Evolutionary conservation across 1,140 invertebrate species (phyloP).

Genomic region (Ylistrum balloti): DNA sequence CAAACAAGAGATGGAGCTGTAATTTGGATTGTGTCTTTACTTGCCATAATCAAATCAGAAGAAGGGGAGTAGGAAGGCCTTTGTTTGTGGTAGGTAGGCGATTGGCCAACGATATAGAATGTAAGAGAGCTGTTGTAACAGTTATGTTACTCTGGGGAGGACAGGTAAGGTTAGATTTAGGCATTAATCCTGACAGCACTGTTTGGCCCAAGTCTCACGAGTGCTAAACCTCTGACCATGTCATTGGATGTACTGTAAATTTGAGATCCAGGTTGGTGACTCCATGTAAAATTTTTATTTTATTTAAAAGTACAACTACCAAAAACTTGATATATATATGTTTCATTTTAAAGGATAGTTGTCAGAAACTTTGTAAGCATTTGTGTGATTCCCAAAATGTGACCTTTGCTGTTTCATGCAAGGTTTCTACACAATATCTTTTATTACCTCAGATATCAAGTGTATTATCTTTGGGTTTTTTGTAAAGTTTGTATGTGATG

Average conservation of each 20-base stretch:
- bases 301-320: background rate
- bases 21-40: conserved; percentile 16
- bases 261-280: background rate
- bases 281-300: background rate
- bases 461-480: background rate
- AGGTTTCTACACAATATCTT: background rate
- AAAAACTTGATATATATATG: background rate
- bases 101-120: background rate
- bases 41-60: conserved; percentile 33
- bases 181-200: no score
- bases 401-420: background rate
- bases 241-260: no score
- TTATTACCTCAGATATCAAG: background rate
- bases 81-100: conserved; percentile 32
- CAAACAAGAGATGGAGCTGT: background rate
- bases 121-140: background rate
- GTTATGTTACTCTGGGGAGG: background rate
- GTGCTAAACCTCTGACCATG: no score
- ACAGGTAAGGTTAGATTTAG: background rate
- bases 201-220: background rate
- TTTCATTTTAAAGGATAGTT: background rate
- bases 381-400: no score
- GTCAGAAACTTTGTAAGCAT: no score
- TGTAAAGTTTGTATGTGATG: background rate
- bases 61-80: background rate